phyloP scores from a whole-genome alignment of 2,797 vertebrate species.

The Enteromius paludinosus region DNA sequence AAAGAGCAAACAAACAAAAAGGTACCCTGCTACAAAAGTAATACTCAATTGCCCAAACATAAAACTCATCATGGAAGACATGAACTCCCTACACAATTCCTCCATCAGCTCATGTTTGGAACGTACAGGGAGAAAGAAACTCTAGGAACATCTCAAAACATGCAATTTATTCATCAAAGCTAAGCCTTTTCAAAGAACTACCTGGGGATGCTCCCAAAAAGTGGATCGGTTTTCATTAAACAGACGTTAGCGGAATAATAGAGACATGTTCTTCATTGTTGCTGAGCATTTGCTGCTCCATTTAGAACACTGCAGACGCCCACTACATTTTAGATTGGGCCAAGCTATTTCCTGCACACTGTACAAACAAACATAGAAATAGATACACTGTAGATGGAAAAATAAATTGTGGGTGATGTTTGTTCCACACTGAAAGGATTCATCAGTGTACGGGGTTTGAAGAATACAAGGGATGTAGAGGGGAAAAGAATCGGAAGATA shows the following conservation, averaged over 20 bases:
- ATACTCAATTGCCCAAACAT: neutral
- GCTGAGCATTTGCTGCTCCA: constrained; percentile 25
- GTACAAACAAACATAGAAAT: constrained; percentile 37
- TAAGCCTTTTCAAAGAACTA: constrained; percentile 42
- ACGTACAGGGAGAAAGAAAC: constrained; percentile 30
- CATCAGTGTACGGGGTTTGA: constrained; percentile 15
- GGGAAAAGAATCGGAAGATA: constrained; percentile 4
- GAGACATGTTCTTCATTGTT: constrained; percentile 40
- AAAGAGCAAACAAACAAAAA: constrained; percentile 15
- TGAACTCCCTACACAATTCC: neutral
- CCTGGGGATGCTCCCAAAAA: constrained; percentile 48
- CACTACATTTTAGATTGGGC: constrained; percentile 25
- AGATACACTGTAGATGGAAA: constrained; percentile 37
- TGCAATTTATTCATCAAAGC: constrained; percentile 60
- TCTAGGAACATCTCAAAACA: constrained; percentile 56
- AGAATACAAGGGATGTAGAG: neutral
- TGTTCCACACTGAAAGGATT: constrained; percentile 30
- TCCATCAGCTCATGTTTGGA: constrained; percentile 53
- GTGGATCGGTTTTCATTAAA: constrained; percentile 58
- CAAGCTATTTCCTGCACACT: constrained; percentile 40
- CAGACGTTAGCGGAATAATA: constrained; percentile 43
- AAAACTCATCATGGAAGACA: constrained; percentile 26
- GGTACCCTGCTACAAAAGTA: neutral
- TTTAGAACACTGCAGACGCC: constrained; percentile 40
- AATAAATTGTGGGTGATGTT: constrained; percentile 30